phyloP scores from a whole-genome alignment of 2,113 vertebrate genomes.

The Connochaetes taurinus region DNA sequence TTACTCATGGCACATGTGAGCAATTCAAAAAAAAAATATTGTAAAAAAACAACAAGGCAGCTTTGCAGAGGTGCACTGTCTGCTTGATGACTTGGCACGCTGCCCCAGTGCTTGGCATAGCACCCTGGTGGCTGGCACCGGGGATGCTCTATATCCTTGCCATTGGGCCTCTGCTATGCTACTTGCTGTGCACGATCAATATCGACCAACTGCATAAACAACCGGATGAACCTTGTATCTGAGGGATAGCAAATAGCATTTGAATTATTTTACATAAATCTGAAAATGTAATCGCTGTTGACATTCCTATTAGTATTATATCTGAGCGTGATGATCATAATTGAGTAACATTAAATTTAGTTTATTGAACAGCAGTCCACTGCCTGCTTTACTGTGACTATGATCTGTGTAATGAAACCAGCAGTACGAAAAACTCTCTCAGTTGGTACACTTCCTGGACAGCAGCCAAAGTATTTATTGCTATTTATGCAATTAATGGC shows the following conservation, averaged over 20 bases:
- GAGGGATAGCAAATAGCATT: slow-evolving; percentile 73
- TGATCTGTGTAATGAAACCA: slow-evolving; percentile 67
- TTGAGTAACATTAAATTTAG: slow-evolving; percentile 73
- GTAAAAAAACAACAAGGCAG: slow-evolving; percentile 50
- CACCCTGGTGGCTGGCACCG: slow-evolving; percentile 67
- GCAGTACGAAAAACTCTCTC: slow-evolving; percentile 67
- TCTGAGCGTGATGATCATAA: slow-evolving; percentile 71
- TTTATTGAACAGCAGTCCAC: slow-evolving; percentile 64
- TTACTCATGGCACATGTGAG: slow-evolving; percentile 63
- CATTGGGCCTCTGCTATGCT: slow-evolving; percentile 48
- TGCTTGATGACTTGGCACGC: slow-evolving; percentile 73
- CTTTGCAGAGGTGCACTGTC: slow-evolving; percentile 68
- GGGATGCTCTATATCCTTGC: slow-evolving; percentile 70
- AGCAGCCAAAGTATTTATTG: slow-evolving; percentile 70
- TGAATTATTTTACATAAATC: slow-evolving; percentile 78
- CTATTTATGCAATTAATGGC: slow-evolving; percentile 79
- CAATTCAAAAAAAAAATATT: slow-evolving; percentile 65
- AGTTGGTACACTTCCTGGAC: slow-evolving; percentile 63
- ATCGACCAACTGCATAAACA: slow-evolving; percentile 74
- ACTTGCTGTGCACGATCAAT: slow-evolving; percentile 71
- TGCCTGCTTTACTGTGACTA: slow-evolving; percentile 54
- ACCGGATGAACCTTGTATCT: slow-evolving; percentile 72
- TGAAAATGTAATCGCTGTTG: slow-evolving; percentile 74
- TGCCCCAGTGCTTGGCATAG: slow-evolving; percentile 75
- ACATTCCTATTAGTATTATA: slow-evolving; percentile 74